Evolutionary conservation across 2,797 vertebrate genomes (phyloP).

Genomic region (Antrozous pallidus): DNA sequence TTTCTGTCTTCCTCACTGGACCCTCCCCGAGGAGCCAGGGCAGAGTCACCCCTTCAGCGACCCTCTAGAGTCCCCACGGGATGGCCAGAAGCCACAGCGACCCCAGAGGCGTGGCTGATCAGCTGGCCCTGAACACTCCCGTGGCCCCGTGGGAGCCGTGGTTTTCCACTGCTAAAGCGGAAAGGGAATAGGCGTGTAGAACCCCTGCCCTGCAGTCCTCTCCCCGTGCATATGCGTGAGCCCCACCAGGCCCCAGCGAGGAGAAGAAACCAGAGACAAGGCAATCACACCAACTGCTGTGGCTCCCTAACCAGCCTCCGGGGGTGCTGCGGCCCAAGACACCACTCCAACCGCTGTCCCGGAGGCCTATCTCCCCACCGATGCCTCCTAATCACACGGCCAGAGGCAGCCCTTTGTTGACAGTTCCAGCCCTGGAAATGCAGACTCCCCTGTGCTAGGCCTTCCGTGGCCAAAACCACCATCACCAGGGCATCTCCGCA

Average conservation of each 20-base stretch:
- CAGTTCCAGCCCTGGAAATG: no score
- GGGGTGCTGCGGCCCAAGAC: not conserved
- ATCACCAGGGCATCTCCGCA: not conserved
- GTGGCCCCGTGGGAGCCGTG: not conserved
- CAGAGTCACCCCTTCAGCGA: not conserved
- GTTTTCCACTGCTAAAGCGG: not conserved
- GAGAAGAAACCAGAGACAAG: not conserved
- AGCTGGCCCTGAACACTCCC: not conserved
- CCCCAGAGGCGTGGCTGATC: not conserved
- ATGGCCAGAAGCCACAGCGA: not conserved
- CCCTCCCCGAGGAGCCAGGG: not conserved
- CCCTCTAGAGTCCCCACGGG: not conserved
- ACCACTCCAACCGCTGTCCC: not conserved
- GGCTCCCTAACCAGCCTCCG: not conserved
- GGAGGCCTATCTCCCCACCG: accelerated
- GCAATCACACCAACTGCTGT: no score
- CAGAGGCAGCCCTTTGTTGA: not conserved
- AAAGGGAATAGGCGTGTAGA: not conserved
- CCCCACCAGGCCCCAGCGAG: not conserved
- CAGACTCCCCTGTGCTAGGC: no score
- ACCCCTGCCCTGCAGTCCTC: not conserved
- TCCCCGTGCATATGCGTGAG: not conserved
- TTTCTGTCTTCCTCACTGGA: not conserved
- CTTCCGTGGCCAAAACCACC: not conserved
- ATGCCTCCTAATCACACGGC: not conserved